Evolutionary conservation across 2,888 invertebrate genomes (phyloP), one percentile per base, ranked within the genome.

Genomic region (Chorisops tibialis): DNA sequence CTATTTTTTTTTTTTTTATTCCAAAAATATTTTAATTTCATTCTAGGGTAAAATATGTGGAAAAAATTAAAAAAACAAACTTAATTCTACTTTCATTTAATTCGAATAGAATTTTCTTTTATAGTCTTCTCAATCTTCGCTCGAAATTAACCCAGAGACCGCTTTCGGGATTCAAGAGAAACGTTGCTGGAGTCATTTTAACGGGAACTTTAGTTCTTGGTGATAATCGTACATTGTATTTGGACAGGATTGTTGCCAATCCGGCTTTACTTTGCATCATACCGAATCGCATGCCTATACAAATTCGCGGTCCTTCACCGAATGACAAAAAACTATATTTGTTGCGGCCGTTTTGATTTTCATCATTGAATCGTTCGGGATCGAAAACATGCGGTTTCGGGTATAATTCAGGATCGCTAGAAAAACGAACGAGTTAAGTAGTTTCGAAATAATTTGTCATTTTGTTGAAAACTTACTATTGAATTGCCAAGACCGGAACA

Each of bases 261-360:
- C 64, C 67, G 18, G 63, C 64, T 62, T 65, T 67, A 11, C 56
- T 58, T 62, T 65, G 63, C 12, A 61, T 37, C 35, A 66, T 56
- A 48, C 63, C 66, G 47, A 65, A 66, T 58, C 62, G 59, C 58
- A 63, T 61, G 12, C 64, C 66, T 51, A 47, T 19, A 35, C 66
- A 66, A 22, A 63, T 63, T 35, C 64, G 54, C 2, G 66, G 65
- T 12, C 62, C 62, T 61, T 66, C 63, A 11, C 65, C 62, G 51
- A 66, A 65, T 11, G 48, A 37, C 7, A 65, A 41, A 37, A 48
- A 63, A 12, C 65, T 60, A 14, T 58, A 63, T 24, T 59, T 62
- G 11, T 39, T 54, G 9, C 62, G 38, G 6, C 4, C 14, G 12
- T 49, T 22, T 39, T 54, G 58, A 45, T 63, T 63, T 22, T 35